Base-by-base conservation (phyloP, 2,888 invertebrate genomes). In the Disparrhopalites patrizii region DNA sequence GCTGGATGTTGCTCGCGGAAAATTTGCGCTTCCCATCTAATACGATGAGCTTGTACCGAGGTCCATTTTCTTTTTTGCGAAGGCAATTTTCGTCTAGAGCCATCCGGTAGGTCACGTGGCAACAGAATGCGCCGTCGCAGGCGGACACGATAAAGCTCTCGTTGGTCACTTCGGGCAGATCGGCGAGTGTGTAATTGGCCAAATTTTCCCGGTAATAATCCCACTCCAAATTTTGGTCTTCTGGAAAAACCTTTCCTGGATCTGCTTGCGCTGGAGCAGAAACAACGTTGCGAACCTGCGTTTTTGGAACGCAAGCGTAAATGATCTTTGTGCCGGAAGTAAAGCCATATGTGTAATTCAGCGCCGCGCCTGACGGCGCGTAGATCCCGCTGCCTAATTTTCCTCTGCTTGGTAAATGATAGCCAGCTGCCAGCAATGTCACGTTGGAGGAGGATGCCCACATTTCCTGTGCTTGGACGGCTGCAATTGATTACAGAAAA, bases 351-450 rank as follows among this genome's bases (percentile, higher is more conserved):
- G 74, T 69, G 64, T 77, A 77, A 23, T 69, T 71, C 7, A 76
- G 50, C 3, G 75, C 80, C 1, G 84, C 84, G 1, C 80, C 79
- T 68, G 77, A 78, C 0, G 87, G 86, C 0, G 84, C 82, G 77
- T 84, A 91, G 62, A 91, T 87, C n/a, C 91, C 91, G 10, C 86
- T 86, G 3, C 91, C 92, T 31, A 86, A 84, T 72, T 83, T 85
- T 2, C 87, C 87, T 0, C 80, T 76, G 0, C 65, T 66, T 0
- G 87, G 86, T 51, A 82, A 80, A 76, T 87, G 89, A 1, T 87
- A 85, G 20, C 89, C 89, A 1, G 91, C 80, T 0, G 86, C 86
- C 10, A 91, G 77, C 3, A 92, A 81, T 76, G 87, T 89, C 0
- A 87, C 85, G 63, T 88, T 82, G 77, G 87, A 81, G 0, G 83